Percentiles rank a stretch among this genome's conserved stretches.
Evolutionary conservation across 2,113 vertebrate genomes (phyloP).

Genomic region (Cygnus atratus): DNA sequence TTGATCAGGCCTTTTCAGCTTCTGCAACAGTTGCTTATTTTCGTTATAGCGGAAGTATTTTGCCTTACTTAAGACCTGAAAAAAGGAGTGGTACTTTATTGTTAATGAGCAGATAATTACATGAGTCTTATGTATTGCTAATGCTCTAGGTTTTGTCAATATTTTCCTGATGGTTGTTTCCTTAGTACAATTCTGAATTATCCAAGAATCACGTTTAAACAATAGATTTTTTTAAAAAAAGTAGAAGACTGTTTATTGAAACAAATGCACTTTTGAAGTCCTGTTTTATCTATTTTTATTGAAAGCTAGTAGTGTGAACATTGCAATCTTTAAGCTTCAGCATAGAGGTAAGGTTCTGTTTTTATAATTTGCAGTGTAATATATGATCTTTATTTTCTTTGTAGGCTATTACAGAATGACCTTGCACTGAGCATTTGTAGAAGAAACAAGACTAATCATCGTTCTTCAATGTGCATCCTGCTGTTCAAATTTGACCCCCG

Average conservation of each 20-base stretch:
- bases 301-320: background rate
- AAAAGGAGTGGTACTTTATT: background rate
- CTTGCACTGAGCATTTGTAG: constrained; percentile 44
- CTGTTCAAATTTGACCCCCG: constrained; percentile 97
- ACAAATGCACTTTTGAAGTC: background rate
- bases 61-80: background rate
- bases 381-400: constrained; percentile 40
- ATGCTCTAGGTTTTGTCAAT: background rate
- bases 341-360: background rate
- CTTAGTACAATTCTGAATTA: background rate
- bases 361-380: background rate
- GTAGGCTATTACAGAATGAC: constrained; percentile 74
- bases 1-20: background rate
- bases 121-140: background rate
- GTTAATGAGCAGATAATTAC: background rate
- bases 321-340: background rate
- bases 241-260: background rate
- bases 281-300: background rate
- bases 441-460: constrained; percentile 19
- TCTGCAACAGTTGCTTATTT: background rate
- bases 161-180: background rate
- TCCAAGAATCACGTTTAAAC: background rate
- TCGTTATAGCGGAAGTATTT: background rate
- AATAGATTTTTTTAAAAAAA: background rate
- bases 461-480: constrained; percentile 93